phyloP scores from a whole-genome alignment of 2,888 invertebrate genomes.

The Germaria angustata region DNA sequence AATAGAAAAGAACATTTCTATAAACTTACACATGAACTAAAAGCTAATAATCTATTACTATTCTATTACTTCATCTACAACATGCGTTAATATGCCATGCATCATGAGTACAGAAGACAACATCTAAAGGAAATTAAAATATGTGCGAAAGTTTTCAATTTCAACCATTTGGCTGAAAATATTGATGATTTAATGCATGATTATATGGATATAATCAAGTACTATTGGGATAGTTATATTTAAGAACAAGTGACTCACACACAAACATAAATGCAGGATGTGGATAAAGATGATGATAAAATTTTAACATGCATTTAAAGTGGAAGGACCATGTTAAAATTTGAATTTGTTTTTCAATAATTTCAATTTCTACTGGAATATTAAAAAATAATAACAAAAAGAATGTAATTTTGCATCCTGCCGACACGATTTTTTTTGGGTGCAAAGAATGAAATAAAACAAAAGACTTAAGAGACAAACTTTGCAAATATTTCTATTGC shows the following conservation, averaged over 20 bases:
- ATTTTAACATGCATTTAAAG: constrained; percentile 24
- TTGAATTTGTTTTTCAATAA: constrained; percentile 16
- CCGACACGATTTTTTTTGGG: too few relatives aligned
- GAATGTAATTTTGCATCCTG: too few relatives aligned
- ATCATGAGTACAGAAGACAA: constrained; percentile 38
- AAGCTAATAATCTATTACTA: too few relatives aligned
- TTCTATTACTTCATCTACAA: too few relatives aligned
- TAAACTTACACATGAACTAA: too few relatives aligned
- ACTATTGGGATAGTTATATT: constrained; percentile 11
- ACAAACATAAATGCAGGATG: background rate
- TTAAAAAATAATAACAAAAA: too few relatives aligned
- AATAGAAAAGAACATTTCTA: background rate
- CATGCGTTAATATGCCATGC: constrained; percentile 43
- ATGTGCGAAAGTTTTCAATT: constrained; percentile 44
- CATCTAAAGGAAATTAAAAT: constrained; percentile 30
- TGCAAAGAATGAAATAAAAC: background rate
- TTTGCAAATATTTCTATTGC: background rate
- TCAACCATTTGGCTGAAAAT: constrained; percentile 29
- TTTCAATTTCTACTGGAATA: background rate
- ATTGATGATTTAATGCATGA: too few relatives aligned
- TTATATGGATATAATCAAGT: background rate
- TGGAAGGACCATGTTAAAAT: constrained; percentile 39
- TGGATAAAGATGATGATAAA: constrained; percentile 5
- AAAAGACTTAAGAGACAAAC: constrained; percentile 25
- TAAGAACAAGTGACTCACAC: constrained; percentile 37